phyloP scores from a whole-genome alignment of 2,888 invertebrate genomes.

The Synergus umbraculus region DNA sequence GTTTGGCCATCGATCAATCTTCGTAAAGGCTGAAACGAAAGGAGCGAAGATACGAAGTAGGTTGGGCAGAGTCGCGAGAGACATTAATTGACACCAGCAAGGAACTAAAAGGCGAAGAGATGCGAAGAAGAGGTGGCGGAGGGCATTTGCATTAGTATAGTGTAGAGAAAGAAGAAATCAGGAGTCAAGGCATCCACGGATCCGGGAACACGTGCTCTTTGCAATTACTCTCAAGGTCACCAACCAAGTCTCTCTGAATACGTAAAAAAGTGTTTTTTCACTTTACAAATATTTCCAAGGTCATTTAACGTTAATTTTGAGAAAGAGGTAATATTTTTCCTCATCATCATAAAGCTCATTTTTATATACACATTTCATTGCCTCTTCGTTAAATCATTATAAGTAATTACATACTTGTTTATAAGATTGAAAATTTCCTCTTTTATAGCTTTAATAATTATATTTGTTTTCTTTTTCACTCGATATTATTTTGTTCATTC shows the following conservation, averaged over 20 bases:
- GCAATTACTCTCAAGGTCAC: slow-evolving; percentile 35
- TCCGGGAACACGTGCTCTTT: slow-evolving; percentile 33
- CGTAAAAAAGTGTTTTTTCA: not conserved
- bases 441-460: too few species aligned
- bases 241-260: not conserved
- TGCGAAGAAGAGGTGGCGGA: slow-evolving; percentile 37
- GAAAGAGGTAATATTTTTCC: too few species aligned
- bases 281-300: not conserved
- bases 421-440: too few species aligned
- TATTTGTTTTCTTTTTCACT: too few species aligned
- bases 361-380: too few species aligned
- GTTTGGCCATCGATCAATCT: slow-evolving; percentile 74
- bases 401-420: too few species aligned
- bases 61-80: slow-evolving; percentile 64
- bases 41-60: slow-evolving; percentile 50
- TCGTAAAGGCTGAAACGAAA: slow-evolving; percentile 53
- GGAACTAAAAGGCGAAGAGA: slow-evolving; percentile 56
- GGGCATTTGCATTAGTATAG: slow-evolving; percentile 37
- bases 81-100: slow-evolving; percentile 76
- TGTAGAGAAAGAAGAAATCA: slow-evolving; percentile 35
- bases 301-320: too few species aligned
- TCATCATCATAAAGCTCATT: too few species aligned
- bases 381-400: too few species aligned
- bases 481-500: too few species aligned
- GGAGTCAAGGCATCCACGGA: slow-evolving; percentile 43